phyloP scores from a whole-genome alignment of 92 coral and sea anemone genomes.

The Epizoanthus stellaris region DNA sequence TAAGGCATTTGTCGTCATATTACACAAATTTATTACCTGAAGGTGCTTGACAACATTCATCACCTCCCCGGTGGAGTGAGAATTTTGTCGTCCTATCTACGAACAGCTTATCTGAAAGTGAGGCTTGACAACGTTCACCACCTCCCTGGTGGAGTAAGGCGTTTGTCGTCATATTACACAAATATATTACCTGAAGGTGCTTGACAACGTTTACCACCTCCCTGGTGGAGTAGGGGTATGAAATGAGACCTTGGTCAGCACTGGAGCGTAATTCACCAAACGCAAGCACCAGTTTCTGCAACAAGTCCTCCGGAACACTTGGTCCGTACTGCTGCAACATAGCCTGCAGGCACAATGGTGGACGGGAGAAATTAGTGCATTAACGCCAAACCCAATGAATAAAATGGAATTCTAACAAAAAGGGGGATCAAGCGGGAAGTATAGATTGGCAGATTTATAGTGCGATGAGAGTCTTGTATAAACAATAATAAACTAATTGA shows the following conservation, averaged over 20 bases:
- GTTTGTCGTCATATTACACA: too few relatives aligned
- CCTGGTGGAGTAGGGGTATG: slow-evolving; percentile 98
- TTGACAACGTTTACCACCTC: slow-evolving; percentile 97
- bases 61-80: slow-evolving; percentile 96
- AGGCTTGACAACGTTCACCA: slow-evolving; percentile 75
- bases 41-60: slow-evolving; percentile 93
- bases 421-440: too few relatives aligned
- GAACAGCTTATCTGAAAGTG: too few relatives aligned
- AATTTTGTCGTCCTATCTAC: slow-evolving; percentile 38
- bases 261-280: slow-evolving; percentile 94
- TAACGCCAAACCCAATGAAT: too few relatives aligned
- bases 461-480: too few relatives aligned
- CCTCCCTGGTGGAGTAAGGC: slow-evolving; percentile 68
- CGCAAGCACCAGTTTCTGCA: slow-evolving; percentile 87
- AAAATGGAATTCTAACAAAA: too few relatives aligned
- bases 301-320: slow-evolving; percentile 81
- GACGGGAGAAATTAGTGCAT: too few relatives aligned
- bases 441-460: too few relatives aligned
- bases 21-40: too few relatives aligned
- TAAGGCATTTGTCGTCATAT: slow-evolving; percentile 64
- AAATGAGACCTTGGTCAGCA: slow-evolving; percentile 96
- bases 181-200: slow-evolving; percentile 80
- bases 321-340: slow-evolving; percentile 98
- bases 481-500: too few relatives aligned
- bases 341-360: slow-evolving; percentile 51